Evolutionary conservation across 2,888 invertebrate genomes (phyloP).

Genomic region (Mimachlamys varia): DNA sequence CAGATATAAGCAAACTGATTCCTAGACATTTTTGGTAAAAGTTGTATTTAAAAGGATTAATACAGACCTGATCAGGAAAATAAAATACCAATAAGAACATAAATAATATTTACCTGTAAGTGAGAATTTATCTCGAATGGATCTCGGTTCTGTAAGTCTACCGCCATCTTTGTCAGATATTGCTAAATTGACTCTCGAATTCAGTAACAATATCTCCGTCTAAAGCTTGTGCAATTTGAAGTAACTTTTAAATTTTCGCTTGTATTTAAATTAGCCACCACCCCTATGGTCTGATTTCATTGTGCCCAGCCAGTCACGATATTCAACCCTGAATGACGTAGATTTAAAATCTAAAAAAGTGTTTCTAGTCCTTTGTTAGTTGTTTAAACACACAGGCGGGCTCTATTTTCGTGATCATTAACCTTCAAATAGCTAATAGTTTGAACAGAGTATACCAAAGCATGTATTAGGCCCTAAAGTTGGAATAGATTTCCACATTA

Average conservation of each 20-base stretch:
- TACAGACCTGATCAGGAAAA: not conserved
- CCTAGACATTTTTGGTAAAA: no score
- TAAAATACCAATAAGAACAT: not conserved
- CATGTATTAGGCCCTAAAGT: not conserved
- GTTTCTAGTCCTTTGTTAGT: not conserved
- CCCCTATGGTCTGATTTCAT: not conserved
- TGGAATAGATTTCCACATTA: not conserved
- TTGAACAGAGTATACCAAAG: not conserved
- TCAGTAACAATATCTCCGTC: not conserved
- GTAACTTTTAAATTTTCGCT: not conserved
- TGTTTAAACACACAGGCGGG: slow-evolving; percentile 2
- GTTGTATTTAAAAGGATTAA: no score
- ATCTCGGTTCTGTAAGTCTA: not conserved
- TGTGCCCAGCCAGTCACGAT: not conserved
- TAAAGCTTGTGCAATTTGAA: not conserved
- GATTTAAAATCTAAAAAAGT: not conserved
- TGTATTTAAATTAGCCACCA: slow-evolving; percentile 8
- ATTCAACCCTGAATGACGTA: not conserved
- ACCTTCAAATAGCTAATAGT: not conserved
- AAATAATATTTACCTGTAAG: not conserved
- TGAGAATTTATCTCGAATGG: not conserved
- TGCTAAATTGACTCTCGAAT: not conserved
- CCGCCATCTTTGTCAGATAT: not conserved
- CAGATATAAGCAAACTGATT: no score
- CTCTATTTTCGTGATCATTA: not conserved